These are phyloP conservation scores for Dicentrarchus labrax DNA, from an alignment of 2,113 vertebrate species.

Conservation along the genomic window DNA sequence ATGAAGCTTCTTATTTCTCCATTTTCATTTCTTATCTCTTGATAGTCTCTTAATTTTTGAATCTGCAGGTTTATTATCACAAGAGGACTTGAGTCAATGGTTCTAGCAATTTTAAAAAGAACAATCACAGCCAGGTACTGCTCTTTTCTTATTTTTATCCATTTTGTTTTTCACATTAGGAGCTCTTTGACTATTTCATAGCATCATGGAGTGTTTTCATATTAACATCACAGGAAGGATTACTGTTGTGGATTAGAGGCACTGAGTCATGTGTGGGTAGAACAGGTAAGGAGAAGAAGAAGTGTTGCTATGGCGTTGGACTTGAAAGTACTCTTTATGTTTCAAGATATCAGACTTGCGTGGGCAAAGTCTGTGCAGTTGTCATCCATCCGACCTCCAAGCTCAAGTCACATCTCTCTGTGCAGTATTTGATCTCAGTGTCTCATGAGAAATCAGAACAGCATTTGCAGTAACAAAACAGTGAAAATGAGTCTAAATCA, in stretches of 20 bases:
- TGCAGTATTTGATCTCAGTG: conserved; percentile 58
- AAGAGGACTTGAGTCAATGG: neutral
- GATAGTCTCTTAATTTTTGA: neutral
- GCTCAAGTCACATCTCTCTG: conserved; percentile 60
- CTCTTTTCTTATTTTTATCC: neutral
- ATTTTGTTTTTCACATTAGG: conserved; percentile 4
- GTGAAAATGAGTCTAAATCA: conserved; percentile 37
- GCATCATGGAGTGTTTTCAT: conserved; percentile 36
- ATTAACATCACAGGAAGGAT: conserved; percentile 61
- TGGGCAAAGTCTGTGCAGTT: conserved; percentile 69
- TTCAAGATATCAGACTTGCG: conserved; percentile 74
- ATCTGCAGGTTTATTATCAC: neutral
- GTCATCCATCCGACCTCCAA: conserved; percentile 70
- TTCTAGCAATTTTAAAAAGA: neutral
- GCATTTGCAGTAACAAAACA: conserved; percentile 38
- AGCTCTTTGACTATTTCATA: conserved; percentile 23
- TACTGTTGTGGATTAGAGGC: conserved; percentile 63
- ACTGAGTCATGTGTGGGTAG: conserved; percentile 77
- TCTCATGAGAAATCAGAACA: conserved; percentile 50
- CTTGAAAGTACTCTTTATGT: conserved; percentile 78
- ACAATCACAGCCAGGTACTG: neutral
- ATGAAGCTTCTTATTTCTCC: neutral
- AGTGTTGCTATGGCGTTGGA: conserved; percentile 79
- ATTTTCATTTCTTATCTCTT: neutral
- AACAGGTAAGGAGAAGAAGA: conserved; percentile 72